Evolutionary conservation across 1,140 invertebrate species (phyloP), one percentile per base, ranked within the genome.

Genomic region (Megathymus violae): DNA sequence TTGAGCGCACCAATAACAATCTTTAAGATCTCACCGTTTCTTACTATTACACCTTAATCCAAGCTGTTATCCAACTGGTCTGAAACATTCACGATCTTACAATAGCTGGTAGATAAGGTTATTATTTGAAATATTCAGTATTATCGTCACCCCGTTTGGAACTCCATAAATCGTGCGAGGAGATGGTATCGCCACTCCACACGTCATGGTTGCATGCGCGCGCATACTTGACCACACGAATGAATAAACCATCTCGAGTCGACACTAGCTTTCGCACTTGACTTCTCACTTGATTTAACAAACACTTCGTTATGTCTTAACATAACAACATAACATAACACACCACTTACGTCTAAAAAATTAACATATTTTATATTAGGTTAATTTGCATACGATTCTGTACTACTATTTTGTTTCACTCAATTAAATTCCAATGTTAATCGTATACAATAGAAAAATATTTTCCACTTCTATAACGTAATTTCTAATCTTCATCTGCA

Each of bases 111-210:
- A 59, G 64, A 64, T 71, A 71, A 62, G 48, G 60, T 66, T 62
- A 74, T 68, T 74, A 68, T 66, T 65, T 74, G 63, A 74, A 74
- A 74, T 74, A 74, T 74, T 74, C 67, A 67, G 46, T 67, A 70
- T 67, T 69, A 63, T 63, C 47, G 60, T 16, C 50, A 59, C 56
- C 43, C 43, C n/a, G 41, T 47, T 59, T 19, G 43, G 56, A 59
- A 47, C 41, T 64, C 67, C 63, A 75, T 75, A 75, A 75, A 75
- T 75, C 70, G 73, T 75, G 73, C 62, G 51, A 59, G 43, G 25
- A 27, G 73, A 75, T 75, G 47, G 16, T 69, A 75, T 75, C 73
- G 27, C 14, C 16, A 14, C 51, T 62, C 48, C 67, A 74, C 71
- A 69, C 69, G 63, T 75, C 66, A 66, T 62, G 64, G 52, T 48